Conservation (phyloP, 2,888 invertebrate species). For the Chrysina gloriosa region DNA sequence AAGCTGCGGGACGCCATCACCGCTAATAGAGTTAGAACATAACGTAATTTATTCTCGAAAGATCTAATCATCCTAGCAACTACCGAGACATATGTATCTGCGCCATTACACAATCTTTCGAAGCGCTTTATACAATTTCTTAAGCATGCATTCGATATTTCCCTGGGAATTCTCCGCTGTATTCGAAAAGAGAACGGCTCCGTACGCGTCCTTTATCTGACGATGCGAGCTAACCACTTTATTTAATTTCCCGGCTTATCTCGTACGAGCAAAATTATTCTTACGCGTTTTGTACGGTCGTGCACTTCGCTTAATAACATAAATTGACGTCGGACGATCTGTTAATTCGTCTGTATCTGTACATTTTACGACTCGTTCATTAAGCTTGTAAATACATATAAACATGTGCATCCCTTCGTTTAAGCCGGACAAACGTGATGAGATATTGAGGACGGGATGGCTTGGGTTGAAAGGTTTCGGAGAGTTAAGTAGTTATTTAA, state of each 20-base stretch:
- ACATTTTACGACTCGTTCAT: too few species aligned
- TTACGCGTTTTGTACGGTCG: not conserved
- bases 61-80: not conserved
- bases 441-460: too few species aligned
- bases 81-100: not conserved
- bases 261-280: constrained; percentile 1
- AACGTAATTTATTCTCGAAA: not conserved
- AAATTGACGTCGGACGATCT: constrained; percentile 1
- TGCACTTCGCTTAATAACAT: constrained; percentile 5
- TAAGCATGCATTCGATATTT: not conserved
- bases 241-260: constrained; percentile 15
- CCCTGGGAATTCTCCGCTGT: not conserved
- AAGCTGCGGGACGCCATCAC: too few species aligned
- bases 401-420: too few species aligned
- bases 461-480: too few species aligned
- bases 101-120: not conserved
- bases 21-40: too few species aligned
- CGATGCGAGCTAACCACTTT: not conserved
- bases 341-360: too few species aligned
- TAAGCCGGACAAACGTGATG: too few species aligned
- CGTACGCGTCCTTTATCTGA: not conserved
- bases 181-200: not conserved
- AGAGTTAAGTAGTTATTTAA: too few species aligned
- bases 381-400: too few species aligned
- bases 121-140: not conserved